Evolutionary conservation across 2,888 invertebrate species (phyloP), one percentile per base, ranked within the genome.

Genomic region (Taphrorychus bicolor): DNA sequence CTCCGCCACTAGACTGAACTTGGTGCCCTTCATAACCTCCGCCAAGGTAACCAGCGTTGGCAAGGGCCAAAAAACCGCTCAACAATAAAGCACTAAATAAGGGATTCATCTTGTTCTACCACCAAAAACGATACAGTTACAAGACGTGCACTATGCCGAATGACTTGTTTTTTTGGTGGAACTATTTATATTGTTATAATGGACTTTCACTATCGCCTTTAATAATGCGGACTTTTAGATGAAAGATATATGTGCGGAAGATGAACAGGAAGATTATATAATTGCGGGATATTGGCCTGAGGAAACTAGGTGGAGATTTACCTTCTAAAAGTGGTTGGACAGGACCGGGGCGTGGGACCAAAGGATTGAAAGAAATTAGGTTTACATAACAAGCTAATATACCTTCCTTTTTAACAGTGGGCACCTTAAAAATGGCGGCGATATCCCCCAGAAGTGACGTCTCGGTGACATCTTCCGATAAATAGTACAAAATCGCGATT

Each of bases 11-110:
- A 9, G 11, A 32, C 40, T 32, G n/a, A n/a, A n/a, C n/a, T n/a
- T n/a, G n/a, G n/a, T n/a, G n/a, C n/a, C n/a, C n/a, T n/a, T n/a
- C n/a, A n/a, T n/a, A n/a, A n/a, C n/a, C n/a, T n/a, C n/a, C n/a
- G n/a, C n/a, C 32, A 5, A 45, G 7, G 52, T 75, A 78, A 3
- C 81, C 78, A 70, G 79, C 81, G 76, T 79, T 77, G 73, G 77
- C 80, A 67, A 78, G 70, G 54, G 78, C 78, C 67, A 79, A 71
- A 66, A 74, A 11, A 45, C 79, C 77, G 69, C 79, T 77, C 69
- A 82, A 72, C 72, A 78, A 70, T 57, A 76, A 76, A 74, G 78
- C 76, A 73, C 76, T 78, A 78, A 14, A 0, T 32, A 63, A 49
- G 4, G 11, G 5, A 49, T 48, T 32, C 62, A 56, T 63, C 5